These are phyloP conservation scores for Brachyrhaphis roseni DNA, from an alignment of 2,797 vertebrate species.

Conservation along the genomic window DNA sequence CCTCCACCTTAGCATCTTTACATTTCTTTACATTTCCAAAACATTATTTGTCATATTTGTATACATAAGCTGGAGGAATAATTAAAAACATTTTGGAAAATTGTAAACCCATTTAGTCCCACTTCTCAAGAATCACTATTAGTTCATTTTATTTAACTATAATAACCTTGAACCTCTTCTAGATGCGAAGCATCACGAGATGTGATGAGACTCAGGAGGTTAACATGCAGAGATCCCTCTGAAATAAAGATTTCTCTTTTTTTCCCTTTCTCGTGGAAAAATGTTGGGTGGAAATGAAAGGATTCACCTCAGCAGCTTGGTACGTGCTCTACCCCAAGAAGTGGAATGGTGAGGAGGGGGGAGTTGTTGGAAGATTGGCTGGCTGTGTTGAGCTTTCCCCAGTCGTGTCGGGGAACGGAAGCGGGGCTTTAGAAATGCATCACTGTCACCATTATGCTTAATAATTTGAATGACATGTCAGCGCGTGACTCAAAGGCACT, in stretches of 20 bases:
- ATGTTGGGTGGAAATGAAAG: slow-evolving; percentile 64
- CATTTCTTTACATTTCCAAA: no score
- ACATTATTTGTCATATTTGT: no score
- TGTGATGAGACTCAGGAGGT: slow-evolving; percentile 63
- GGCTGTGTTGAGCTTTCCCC: slow-evolving; percentile 47
- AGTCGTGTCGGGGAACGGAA: slow-evolving; percentile 62
- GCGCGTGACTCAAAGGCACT: slow-evolving; percentile 73
- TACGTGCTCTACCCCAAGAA: slow-evolving; percentile 56
- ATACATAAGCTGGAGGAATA: no score
- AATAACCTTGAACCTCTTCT: slow-evolving; percentile 37
- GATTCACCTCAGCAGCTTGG: slow-evolving; percentile 65
- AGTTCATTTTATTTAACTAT: no score
- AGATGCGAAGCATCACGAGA: slow-evolving; percentile 57
- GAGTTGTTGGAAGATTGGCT: slow-evolving; percentile 16
- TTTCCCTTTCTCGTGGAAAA: slow-evolving; percentile 64
- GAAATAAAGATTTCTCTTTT: slow-evolving; percentile 46
- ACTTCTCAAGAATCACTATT: no score
- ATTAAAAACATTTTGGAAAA: no score
- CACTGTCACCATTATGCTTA: slow-evolving; percentile 76
- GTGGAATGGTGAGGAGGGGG: slow-evolving; percentile 17
- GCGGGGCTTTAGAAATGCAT: slow-evolving; percentile 69
- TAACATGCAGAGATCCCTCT: slow-evolving; percentile 52
- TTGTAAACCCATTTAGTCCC: no score
- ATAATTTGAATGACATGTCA: slow-evolving; percentile 79
- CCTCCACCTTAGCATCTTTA: no score